These are phyloP conservation scores for Cuculus canorus DNA, from an alignment of 2,797 vertebrate species.

Conservation along the genomic window DNA sequence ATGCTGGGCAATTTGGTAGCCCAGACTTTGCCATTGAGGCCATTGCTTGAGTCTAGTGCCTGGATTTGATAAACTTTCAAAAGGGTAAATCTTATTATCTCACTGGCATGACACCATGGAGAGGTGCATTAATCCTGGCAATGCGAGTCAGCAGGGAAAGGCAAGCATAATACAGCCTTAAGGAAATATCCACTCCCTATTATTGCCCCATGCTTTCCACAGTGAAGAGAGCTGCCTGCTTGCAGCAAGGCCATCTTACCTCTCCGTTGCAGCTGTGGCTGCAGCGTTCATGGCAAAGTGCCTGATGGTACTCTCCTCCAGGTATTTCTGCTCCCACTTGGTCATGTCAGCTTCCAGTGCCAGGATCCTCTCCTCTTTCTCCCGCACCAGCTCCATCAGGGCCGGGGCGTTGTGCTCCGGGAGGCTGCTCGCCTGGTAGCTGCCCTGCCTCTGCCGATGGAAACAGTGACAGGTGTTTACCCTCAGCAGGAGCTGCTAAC, in stretches of 20 bases:
- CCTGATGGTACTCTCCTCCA: constrained; percentile 87
- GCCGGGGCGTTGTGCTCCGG: constrained; percentile 80
- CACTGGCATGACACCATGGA: fast-evolving
- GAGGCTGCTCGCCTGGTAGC: constrained; percentile 61
- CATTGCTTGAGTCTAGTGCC: neutral
- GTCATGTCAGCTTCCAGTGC: constrained; percentile 87
- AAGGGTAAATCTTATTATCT: neutral
- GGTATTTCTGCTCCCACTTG: constrained; percentile 89
- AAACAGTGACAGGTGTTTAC: neutral
- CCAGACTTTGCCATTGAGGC: neutral
- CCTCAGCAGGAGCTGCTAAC: neutral
- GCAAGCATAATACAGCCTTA: neutral
- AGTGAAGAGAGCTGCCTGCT: neutral
- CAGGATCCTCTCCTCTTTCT: constrained; percentile 87
- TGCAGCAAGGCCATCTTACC: constrained; percentile 66
- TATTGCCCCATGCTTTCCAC: neutral
- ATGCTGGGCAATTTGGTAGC: neutral
- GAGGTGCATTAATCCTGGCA: neutral
- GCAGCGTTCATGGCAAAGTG: constrained; percentile 87
- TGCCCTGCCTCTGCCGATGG: constrained; percentile 78
- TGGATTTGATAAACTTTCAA: neutral
- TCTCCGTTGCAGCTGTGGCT: constrained; percentile 77
- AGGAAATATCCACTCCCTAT: neutral
- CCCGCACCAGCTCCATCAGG: constrained; percentile 84
- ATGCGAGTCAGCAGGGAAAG: fast-evolving